A percentile compares a stretch with the other conserved stretches of the same genome.
Conservation (phyloP, 2,888 invertebrate genomes). For the Prostheceraeus crozeri region DNA sequence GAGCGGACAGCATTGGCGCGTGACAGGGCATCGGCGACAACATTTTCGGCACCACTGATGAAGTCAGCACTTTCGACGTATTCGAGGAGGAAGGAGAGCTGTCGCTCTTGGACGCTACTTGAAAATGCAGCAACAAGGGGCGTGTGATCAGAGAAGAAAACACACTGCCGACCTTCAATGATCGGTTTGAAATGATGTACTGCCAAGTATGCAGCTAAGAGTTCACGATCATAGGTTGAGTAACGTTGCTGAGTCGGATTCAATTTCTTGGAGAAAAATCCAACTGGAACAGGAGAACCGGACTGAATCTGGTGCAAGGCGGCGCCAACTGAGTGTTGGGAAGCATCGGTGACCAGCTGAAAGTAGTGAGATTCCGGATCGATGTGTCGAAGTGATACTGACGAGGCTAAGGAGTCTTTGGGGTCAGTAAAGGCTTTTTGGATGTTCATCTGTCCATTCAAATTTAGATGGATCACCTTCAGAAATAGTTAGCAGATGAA, state of each 20-base stretch:
- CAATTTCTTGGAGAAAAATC: conserved; percentile 36
- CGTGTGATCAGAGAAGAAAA: conserved; percentile 44
- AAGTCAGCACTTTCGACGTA: too few relatives aligned
- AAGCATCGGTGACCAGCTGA: conserved; percentile 29
- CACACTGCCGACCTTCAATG: conserved; percentile 48
- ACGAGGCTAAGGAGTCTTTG: too few relatives aligned
- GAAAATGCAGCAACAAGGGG: conserved; percentile 48
- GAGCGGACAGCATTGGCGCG: too few relatives aligned
- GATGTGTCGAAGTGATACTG: too few relatives aligned
- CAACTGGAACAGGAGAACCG: conserved; percentile 37
- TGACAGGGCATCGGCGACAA: conserved; percentile 33
- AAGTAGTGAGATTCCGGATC: too few relatives aligned
- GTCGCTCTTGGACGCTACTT: too few relatives aligned
- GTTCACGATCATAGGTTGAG: conserved; percentile 25
- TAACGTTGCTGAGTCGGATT: not conserved
- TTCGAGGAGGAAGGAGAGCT: too few relatives aligned
- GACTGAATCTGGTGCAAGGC: conserved; percentile 22
- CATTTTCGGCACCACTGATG: conserved; percentile 10
- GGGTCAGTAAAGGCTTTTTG: too few relatives aligned
- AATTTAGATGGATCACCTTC: too few relatives aligned
- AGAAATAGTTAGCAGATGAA: too few relatives aligned
- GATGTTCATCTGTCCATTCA: too few relatives aligned
- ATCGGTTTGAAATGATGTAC: conserved; percentile 39
- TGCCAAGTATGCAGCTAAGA: conserved; percentile 22
- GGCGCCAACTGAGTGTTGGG: conserved; percentile 9